Conservation (phyloP, 2,113 vertebrate genomes). For the Chaetodon auriga region DNA sequence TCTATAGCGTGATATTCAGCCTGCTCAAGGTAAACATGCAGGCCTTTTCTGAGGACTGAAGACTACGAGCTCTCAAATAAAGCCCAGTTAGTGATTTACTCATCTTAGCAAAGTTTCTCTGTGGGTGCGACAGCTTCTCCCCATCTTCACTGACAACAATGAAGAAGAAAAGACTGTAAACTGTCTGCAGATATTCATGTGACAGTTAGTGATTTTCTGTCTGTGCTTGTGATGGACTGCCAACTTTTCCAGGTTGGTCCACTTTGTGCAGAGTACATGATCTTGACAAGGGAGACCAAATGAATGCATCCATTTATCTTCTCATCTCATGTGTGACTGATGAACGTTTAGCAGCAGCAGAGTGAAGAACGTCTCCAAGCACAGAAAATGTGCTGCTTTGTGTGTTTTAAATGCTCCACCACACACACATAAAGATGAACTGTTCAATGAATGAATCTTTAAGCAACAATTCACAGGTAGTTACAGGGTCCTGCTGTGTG, state of each 20-base stretch:
- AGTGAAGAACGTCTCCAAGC: too few relatives aligned
- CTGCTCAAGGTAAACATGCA: conserved; percentile 56
- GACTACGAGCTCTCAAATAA: not conserved
- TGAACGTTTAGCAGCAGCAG: too few relatives aligned
- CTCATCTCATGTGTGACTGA: too few relatives aligned
- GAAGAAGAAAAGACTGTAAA: too few relatives aligned
- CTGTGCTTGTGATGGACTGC: not conserved
- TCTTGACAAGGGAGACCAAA: not conserved
- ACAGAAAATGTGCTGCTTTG: not conserved
- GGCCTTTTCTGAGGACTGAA: not conserved
- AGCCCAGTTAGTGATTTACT: not conserved
- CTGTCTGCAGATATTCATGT: too few relatives aligned
- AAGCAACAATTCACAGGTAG: too few relatives aligned
- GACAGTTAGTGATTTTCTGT: not conserved
- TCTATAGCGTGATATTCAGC: conserved; percentile 52
- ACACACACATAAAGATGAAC: not conserved
- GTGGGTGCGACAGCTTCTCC: not conserved
- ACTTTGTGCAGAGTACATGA: not conserved
- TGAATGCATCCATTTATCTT: too few relatives aligned
- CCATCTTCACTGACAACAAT: not conserved
- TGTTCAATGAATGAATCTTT: too few relatives aligned
- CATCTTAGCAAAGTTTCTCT: not conserved
- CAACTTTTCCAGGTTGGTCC: not conserved
- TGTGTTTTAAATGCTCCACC: not conserved
- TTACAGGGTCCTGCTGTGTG: too few relatives aligned